Conservation (phyloP, 2,113 vertebrate genomes). For the Muntiacus reevesi region DNA sequence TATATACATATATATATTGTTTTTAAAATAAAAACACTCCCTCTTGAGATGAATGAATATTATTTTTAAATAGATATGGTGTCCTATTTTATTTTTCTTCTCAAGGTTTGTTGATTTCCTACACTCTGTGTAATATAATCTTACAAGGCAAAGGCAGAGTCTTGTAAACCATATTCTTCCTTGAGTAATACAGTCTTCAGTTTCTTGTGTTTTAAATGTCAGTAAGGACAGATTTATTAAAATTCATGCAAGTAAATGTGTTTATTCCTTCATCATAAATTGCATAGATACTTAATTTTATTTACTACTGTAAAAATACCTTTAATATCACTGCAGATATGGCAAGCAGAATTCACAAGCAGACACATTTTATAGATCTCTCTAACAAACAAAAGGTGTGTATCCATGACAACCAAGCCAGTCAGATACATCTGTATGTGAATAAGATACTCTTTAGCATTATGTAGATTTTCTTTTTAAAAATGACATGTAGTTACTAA, state of each 20-base stretch:
- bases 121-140: background rate
- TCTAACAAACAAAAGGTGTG: constrained; percentile 76
- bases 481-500: constrained; percentile 12
- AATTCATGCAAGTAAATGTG: constrained; percentile 56
- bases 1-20: background rate
- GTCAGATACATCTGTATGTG: constrained; percentile 27
- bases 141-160: background rate
- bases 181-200: background rate
- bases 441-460: constrained; percentile 69
- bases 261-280: constrained; percentile 69
- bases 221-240: constrained; percentile 59
- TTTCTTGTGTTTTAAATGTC: constrained; percentile 43
- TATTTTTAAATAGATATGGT: background rate
- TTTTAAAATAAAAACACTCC: background rate
- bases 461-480: constrained; percentile 46
- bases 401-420: constrained; percentile 83
- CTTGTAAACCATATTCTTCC: constrained; percentile 34
- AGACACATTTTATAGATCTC: constrained; percentile 63
- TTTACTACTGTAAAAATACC: constrained; percentile 73
- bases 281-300: constrained; percentile 75
- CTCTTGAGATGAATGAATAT: background rate
- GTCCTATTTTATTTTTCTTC: background rate
- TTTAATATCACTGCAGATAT: constrained; percentile 50
- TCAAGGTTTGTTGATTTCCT: background rate
- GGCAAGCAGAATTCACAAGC: constrained; percentile 62